A percentile compares a stretch with the other conserved stretches of the same genome.
Conservation (phyloP, 2,888 invertebrate species). For the Steinernema scapterisci region DNA sequence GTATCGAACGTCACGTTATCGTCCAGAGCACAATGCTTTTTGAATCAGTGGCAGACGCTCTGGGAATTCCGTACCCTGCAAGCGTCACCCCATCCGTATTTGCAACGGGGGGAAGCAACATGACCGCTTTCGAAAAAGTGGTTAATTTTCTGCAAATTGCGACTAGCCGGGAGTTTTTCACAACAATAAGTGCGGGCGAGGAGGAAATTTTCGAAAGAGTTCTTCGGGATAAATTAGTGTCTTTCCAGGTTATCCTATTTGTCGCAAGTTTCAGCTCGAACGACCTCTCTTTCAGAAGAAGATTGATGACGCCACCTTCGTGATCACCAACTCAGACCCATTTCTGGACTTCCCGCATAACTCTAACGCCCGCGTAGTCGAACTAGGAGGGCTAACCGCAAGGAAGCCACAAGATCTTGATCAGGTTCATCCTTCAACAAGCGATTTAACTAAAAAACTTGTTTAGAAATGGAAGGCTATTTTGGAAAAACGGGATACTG, state of each 20-base stretch:
- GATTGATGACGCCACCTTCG: neutral
- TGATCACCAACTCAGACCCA: neutral
- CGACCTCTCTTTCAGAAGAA: neutral
- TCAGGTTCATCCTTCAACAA: conserved; percentile 27
- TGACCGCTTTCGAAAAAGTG: neutral
- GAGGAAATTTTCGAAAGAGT: conserved; percentile 2
- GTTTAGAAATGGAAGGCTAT: conserved; percentile 41
- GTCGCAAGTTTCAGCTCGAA: neutral
- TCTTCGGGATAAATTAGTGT: neutral
- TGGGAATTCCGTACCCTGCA: neutral
- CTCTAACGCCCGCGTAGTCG: neutral
- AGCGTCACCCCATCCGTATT: conserved; percentile 5
- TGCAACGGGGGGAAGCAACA: neutral
- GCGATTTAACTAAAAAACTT: neutral
- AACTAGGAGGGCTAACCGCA: neutral
- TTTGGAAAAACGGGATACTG: conserved; percentile 39
- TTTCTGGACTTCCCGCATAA: conserved; percentile 7
- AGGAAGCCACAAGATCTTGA: neutral
- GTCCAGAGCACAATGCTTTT: neutral
- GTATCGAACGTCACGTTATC: neutral
- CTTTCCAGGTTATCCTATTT: neutral
- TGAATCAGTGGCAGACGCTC: conserved; percentile 7
- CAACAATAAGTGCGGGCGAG: neutral
- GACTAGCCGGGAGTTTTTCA: conserved; percentile 10
- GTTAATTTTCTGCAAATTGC: neutral